Percentiles rank a stretch among this genome's conserved stretches.
phyloP scores from a whole-genome alignment of 2,113 vertebrate genomes.

The Pristiophorus japonicus region DNA sequence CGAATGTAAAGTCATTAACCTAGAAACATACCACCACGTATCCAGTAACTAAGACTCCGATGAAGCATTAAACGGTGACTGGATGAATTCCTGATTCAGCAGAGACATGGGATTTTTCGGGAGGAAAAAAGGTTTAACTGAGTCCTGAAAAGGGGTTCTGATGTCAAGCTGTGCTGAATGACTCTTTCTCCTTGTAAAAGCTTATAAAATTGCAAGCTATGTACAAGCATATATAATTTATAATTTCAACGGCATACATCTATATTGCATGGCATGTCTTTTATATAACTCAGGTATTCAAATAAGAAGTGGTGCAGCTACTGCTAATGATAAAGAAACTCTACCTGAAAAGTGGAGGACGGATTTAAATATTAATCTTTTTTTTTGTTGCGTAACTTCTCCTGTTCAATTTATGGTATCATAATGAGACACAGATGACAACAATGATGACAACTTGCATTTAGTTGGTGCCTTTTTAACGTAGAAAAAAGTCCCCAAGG shows the following conservation, averaged over 20 bases:
- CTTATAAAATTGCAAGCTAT: not conserved
- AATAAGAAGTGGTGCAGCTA: not conserved
- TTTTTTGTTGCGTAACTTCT: not conserved
- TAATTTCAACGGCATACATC: not conserved
- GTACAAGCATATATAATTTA: not conserved
- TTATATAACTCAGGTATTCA: not conserved
- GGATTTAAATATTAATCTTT: not conserved
- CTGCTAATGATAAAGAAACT: not conserved
- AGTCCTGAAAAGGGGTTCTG: not conserved
- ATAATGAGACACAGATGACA: not conserved
- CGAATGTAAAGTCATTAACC: too few species aligned
- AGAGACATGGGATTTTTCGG: not conserved
- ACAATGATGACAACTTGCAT: not conserved
- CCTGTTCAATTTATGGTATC: not conserved
- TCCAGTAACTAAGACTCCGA: not conserved
- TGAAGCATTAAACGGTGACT: not conserved
- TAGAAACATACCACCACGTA: not conserved
- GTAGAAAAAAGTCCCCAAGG: not conserved
- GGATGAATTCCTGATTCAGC: not conserved
- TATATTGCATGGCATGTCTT: not conserved
- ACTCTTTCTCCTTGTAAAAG: not conserved
- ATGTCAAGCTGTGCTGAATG: not conserved
- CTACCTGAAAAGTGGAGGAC: not conserved
- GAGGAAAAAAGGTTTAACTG: not conserved
- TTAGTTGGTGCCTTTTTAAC: not conserved